These are phyloP conservation scores for Heterohyrax brucei DNA, from an alignment of 2,797 vertebrate genomes.

Conservation along the genomic window DNA sequence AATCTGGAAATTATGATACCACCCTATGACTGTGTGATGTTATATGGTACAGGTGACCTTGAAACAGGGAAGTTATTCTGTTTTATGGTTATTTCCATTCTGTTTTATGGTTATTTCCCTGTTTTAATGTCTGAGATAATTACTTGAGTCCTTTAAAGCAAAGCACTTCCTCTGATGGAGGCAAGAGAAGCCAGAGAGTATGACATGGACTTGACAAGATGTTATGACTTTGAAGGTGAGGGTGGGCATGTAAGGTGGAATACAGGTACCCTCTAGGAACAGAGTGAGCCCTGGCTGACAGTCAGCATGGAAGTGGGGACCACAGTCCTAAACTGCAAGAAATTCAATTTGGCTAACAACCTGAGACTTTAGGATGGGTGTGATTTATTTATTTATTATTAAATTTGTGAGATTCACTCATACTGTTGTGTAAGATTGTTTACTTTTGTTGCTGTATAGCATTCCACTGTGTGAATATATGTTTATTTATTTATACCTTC, in stretches of 20 bases:
- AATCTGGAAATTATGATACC: not conserved
- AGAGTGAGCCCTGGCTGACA: too few species aligned
- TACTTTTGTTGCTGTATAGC: not conserved
- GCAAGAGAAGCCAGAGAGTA: not conserved
- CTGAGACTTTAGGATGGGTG: not conserved
- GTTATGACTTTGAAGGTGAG: not conserved
- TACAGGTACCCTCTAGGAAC: not conserved
- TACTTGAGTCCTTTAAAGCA: not conserved
- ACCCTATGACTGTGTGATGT: not conserved
- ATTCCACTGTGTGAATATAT: not conserved
- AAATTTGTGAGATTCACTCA: not conserved
- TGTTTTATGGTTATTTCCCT: too few species aligned
- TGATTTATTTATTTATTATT: not conserved
- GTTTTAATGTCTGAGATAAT: not conserved
- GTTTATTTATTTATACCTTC: not conserved
- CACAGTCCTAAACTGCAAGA: not conserved
- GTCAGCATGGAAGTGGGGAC: not conserved
- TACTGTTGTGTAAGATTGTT: not conserved
- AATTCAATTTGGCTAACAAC: not conserved
- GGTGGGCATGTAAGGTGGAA: not conserved
- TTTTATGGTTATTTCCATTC: too few species aligned
- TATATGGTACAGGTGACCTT: not conserved
- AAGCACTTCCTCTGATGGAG: not conserved
- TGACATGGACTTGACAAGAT: not conserved
- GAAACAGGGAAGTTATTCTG: not conserved